phyloP scores from a whole-genome alignment of 2,113 vertebrate species.

The Lepisosteus osseus region DNA sequence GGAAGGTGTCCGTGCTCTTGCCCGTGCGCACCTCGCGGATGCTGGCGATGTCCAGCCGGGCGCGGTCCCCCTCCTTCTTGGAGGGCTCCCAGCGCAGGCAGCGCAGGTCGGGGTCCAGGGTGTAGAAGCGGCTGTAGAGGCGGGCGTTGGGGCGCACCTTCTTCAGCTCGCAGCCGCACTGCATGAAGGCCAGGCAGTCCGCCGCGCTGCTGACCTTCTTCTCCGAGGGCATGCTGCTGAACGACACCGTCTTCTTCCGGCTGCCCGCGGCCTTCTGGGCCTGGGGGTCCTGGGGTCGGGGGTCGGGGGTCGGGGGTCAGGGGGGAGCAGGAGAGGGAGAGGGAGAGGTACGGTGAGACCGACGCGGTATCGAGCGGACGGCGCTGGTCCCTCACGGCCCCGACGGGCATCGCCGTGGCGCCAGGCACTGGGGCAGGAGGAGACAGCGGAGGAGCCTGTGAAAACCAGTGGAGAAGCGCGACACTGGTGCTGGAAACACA shows the following conservation, averaged over 20 bases:
- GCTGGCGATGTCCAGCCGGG: slow-evolving; percentile 84
- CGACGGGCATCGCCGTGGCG: too few species aligned
- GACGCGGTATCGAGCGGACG: slow-evolving; percentile 11
- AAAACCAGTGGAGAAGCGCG: too few species aligned
- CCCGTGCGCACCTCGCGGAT: slow-evolving; percentile 91
- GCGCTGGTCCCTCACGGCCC: too few species aligned
- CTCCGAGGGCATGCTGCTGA: slow-evolving; percentile 97
- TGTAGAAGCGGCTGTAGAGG: slow-evolving; percentile 94
- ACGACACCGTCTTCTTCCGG: slow-evolving; percentile 95
- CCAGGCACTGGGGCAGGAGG: too few species aligned
- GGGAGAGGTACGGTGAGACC: slow-evolving; percentile 18
- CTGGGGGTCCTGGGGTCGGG: slow-evolving; percentile 77
- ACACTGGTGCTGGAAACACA: too few species aligned
- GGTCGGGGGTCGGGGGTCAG: too few species aligned
- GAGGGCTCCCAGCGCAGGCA: slow-evolving; percentile 96
- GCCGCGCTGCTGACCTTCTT: slow-evolving; percentile 94
- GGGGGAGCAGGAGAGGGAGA: background rate
- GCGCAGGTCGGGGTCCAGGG: slow-evolving; percentile 85
- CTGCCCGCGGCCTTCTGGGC: slow-evolving; percentile 82
- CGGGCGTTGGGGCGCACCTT: slow-evolving; percentile 92
- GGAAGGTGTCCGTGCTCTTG: slow-evolving; percentile 95
- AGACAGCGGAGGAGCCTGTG: too few species aligned
- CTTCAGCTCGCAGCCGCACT: slow-evolving; percentile 93
- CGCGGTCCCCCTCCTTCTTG: slow-evolving; percentile 91
- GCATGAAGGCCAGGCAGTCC: slow-evolving; percentile 97